Conservation (phyloP, 2,797 vertebrate genomes). For the Enteromius afrohamiltoni region DNA sequence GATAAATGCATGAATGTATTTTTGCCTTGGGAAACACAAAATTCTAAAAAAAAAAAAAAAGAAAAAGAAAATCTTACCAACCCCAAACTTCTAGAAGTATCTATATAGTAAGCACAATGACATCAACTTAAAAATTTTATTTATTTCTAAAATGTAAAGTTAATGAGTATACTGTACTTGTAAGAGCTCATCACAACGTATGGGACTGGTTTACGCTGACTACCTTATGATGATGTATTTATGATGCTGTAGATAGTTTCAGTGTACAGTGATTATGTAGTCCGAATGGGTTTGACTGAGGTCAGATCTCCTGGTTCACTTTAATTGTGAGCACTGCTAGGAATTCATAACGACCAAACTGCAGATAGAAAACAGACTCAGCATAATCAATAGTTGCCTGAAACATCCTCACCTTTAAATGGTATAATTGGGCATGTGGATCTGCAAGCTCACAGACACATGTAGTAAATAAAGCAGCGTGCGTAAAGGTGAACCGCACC, state of each 20-base stretch:
- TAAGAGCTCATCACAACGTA: not conserved
- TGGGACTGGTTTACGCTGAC: not conserved
- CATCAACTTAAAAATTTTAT: not conserved
- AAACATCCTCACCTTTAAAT: conserved; percentile 17
- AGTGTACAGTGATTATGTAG: not conserved
- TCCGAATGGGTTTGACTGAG: not conserved
- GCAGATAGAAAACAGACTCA: not conserved
- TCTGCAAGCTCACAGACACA: conserved; percentile 14
- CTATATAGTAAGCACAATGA: not conserved
- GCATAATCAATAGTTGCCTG: not conserved
- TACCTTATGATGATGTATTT: not conserved
- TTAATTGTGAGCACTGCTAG: conserved; percentile 11
- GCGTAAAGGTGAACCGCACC: conserved; percentile 29
- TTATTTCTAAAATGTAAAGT: not conserved
- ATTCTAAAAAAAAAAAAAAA: not conserved
- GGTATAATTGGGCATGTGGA: not conserved
- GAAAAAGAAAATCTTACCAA: not conserved
- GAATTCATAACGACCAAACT: not conserved
- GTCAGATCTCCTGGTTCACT: conserved; percentile 23
- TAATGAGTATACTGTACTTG: not conserved
- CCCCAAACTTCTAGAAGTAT: not conserved
- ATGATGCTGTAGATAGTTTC: not conserved
- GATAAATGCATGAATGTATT: not conserved
- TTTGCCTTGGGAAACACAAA: not conserved
- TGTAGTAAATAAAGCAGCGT: conserved; percentile 23